Conservation (phyloP, 2,888 invertebrate species). For the Tetheella fluctuosa region DNA sequence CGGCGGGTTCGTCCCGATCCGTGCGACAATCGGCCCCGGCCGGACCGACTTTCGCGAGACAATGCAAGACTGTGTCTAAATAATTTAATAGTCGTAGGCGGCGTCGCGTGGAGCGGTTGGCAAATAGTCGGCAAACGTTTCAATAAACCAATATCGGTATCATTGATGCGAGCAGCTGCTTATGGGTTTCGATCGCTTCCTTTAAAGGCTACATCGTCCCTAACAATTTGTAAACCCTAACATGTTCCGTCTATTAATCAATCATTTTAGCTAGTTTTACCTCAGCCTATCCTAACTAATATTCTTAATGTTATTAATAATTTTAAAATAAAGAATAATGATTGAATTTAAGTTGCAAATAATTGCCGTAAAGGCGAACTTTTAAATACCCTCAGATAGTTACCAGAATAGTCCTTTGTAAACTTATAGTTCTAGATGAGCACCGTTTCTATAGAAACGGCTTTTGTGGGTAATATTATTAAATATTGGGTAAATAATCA, state of each 20-base stretch:
- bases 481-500: neutral
- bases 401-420: neutral
- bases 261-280: neutral
- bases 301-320: no score
- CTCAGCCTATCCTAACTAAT: no score
- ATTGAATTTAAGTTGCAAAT: neutral
- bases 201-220: neutral
- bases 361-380: neutral
- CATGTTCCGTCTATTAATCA: neutral
- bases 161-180: slow-evolving; percentile 22
- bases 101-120: slow-evolving; percentile 60
- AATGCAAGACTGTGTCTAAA: slow-evolving; percentile 77
- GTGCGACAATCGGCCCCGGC: slow-evolving; percentile 45
- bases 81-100: slow-evolving; percentile 77
- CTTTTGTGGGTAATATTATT: neutral
- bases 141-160: slow-evolving; percentile 13
- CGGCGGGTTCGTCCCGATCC: slow-evolving; percentile 44
- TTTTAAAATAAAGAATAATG: no score
- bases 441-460: neutral
- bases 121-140: slow-evolving; percentile 56
- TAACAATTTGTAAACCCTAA: neutral
- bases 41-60: slow-evolving; percentile 73
- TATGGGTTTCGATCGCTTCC: slow-evolving; percentile 18
- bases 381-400: neutral
- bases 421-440: neutral